Base-by-base conservation (phyloP, 2,888 invertebrate species). In the Morinoia aosen region DNA sequence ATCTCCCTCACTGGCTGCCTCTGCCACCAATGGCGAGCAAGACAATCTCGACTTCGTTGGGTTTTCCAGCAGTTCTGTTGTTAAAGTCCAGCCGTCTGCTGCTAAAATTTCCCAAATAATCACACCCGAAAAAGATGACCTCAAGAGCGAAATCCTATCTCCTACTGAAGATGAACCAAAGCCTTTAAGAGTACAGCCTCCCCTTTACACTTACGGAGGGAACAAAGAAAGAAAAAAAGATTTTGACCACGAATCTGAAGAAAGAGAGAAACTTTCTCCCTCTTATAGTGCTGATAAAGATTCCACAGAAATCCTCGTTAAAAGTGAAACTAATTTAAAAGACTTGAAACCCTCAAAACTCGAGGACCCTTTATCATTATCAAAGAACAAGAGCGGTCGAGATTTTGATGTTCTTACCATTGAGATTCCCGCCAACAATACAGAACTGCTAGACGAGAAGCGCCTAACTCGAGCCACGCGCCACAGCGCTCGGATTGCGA, bases 391-490 rank as follows among this genome's bases (percentile, higher is more conserved):
- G 48, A 96, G 97, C 97, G 96, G 97, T 97, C 56, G 97, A 16
- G 97, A 97, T 96, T 97, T 98, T 91, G 98, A 98, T 97, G 98
- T 98, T 97, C 98, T 99, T 97, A 98, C 98, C 3, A 99, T 99
- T 97, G 99, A 99, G 97, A 99, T 99, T 97, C 99, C 99, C 10
- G 97, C 98, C 56, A 64, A 61, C 64, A 95, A 94, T 64, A 76
- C 96, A 16, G 96, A 96, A 57, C 25, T 96, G 90, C 88, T 95
- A 97, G 96, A 98, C 98, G 97, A 97, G 96, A 97, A 97, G 96
- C 97, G 97, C 96, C 96, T 97, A 95, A 96, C 97, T 14, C 96
- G 97, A 95, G 97, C 97, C 96, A 97, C 97, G 0, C 97, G 97
- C 96, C 97, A 97, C 0, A 97, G 97, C 95, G 97, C 97, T 12